phyloP scores from a whole-genome alignment of 2,113 vertebrate species.

The Turnix velox region DNA sequence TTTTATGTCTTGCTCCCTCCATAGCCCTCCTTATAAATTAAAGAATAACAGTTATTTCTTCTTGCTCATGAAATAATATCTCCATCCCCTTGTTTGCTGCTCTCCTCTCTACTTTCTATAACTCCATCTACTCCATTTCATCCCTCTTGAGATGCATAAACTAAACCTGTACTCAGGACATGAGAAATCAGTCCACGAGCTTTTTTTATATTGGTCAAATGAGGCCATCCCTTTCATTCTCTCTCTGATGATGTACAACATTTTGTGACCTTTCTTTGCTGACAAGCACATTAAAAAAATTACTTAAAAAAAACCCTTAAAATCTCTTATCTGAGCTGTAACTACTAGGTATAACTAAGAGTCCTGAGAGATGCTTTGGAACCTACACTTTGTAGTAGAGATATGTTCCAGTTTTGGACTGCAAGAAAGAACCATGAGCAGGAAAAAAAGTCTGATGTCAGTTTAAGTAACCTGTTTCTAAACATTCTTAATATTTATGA shows the following conservation, averaged over 20 bases:
- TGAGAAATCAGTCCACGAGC: neutral
- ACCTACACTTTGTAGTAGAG: neutral
- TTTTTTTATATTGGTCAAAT: neutral
- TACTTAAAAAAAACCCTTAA: neutral
- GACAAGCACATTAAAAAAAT: neutral
- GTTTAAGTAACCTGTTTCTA: neutral
- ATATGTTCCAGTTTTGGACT: neutral
- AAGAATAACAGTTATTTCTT: neutral
- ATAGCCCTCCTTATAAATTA: neutral
- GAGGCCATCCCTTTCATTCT: neutral
- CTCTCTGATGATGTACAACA: neutral
- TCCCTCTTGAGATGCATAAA: neutral
- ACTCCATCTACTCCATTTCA: neutral
- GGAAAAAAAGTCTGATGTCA: neutral
- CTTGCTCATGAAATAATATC: neutral
- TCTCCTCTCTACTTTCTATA: neutral
- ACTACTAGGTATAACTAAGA: neutral
- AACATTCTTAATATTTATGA: neutral
- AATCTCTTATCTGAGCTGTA: neutral
- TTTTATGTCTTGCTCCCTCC: neutral
- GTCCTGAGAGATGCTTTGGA: neutral
- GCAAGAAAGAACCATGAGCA: neutral
- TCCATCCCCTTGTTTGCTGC: neutral
- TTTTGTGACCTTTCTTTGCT: neutral
- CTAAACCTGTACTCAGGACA: neutral